Base-by-base conservation (phyloP, 2,888 invertebrate species). In the Teleiodes luculella region DNA sequence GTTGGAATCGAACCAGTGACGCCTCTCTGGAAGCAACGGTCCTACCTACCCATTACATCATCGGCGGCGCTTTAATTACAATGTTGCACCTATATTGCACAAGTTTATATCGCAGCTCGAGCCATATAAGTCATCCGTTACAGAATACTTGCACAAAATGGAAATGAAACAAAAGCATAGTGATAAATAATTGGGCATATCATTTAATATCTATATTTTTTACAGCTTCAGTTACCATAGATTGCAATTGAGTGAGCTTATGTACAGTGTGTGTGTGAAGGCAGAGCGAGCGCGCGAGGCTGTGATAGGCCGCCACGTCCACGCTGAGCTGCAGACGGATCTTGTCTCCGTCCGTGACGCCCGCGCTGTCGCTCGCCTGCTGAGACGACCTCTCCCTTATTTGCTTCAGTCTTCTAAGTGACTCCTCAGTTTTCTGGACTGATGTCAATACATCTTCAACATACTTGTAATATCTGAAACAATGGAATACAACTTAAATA, bases 351-450 rank as follows among this genome's bases (percentile, higher is more conserved):
- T 98, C 98, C 24, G 93, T 93, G 60, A 93, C 86, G n/a, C 92
- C 92, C 45, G 90, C 90, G 60, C 76, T 86, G 58, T 92, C 93
- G 55, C 76, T 85, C 53, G 81, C 82, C 76, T 80, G 83, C 28
- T 76, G 76, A 56, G 79, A 70, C 46, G 76, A 72, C 72, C 91
- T 91, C 56, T 95, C 95, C 59, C 96, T 91, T 16, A 95, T 94
- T 80, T 95, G 94, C 83, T 97, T 98, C 74, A 99, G 90, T 66
- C 97, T 92, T 73, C 96, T 93, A 61, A 99, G 85, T 54, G 98
- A 98, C 76, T 98, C 98, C 77, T 98, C 98, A 65, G 98, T 98
- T 86, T 95, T 97, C 78, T 96, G 96, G 8, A 98, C 98, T 1
- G 98, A 97, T 45, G 94, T 95, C 59, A 99, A 86, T 1, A 98